Evolutionary conservation across 2,888 invertebrate species (phyloP).

Genomic region (Lymantria dispar): DNA sequence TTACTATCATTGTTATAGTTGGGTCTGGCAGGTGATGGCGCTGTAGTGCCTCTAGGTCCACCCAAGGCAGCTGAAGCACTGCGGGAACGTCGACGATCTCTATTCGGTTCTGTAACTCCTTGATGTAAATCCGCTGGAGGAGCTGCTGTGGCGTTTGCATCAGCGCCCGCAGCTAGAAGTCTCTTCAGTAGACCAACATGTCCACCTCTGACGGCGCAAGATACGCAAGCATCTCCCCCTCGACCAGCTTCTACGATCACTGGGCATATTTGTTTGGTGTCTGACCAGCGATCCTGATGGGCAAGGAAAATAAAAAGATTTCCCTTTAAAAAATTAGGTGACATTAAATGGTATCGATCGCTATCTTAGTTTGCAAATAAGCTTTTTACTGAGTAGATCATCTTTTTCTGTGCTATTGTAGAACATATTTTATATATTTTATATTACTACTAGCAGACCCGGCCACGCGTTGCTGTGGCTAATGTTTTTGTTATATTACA

Average conservation of each 20-base stretch:
- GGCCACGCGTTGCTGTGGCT: no score
- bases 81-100: slow-evolving; percentile 49
- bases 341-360: no score
- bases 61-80: slow-evolving; percentile 43
- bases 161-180: slow-evolving; percentile 90
- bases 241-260: slow-evolving; percentile 88
- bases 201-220: slow-evolving; percentile 89
- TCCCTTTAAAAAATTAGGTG: no score
- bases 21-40: slow-evolving; percentile 29
- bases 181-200: slow-evolving; percentile 85
- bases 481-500: no score
- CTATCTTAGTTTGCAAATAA: no score
- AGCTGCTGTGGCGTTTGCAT: slow-evolving; percentile 84
- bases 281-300: slow-evolving; percentile 18
- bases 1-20: slow-evolving; percentile 25
- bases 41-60: slow-evolving; percentile 33
- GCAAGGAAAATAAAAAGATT: neutral
- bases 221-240: slow-evolving; percentile 90
- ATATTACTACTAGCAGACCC: no score
- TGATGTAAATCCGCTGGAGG: slow-evolving; percentile 27
- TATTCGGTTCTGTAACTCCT: slow-evolving; percentile 11
- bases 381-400: no score
- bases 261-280: slow-evolving; percentile 78
- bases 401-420: no score
- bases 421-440: no score